A percentile compares a stretch with the other conserved stretches of the same genome.
Conservation (phyloP, 1,140 invertebrate genomes). For the Phthorimaea operculella region DNA sequence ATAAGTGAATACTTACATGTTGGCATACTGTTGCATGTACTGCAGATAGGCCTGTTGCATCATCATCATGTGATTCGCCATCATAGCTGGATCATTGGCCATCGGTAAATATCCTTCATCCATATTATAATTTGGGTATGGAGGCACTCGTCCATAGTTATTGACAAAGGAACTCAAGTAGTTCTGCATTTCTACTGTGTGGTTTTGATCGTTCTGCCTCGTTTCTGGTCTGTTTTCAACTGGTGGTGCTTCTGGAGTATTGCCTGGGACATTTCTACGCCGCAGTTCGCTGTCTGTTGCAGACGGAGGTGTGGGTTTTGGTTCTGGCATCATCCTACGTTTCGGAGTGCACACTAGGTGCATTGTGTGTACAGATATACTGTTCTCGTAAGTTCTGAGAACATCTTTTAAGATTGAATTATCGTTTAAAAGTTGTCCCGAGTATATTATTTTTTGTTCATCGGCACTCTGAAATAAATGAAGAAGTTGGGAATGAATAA, state of each 20-base stretch:
- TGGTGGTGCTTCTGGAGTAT: conserved; percentile 4
- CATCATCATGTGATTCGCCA: conserved; percentile 70
- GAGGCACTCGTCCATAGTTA: conserved; percentile 54
- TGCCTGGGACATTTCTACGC: conserved; percentile 37
- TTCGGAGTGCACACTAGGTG: conserved; percentile 81
- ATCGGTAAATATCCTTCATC: conserved; percentile 43
- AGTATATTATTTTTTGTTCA: conserved; percentile 91
- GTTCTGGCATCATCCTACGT: conserved; percentile 37
- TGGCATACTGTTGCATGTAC: conserved; percentile 87
- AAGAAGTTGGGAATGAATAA: background rate
- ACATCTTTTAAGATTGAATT: conserved; percentile 82
- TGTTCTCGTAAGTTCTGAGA: conserved; percentile 77
- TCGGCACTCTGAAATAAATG: conserved; percentile 71
- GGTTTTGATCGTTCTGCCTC: conserved; percentile 58
- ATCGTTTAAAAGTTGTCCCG: conserved; percentile 86
- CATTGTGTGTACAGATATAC: conserved; percentile 79
- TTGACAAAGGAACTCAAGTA: conserved; percentile 50
- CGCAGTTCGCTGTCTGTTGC: conserved; percentile 35
- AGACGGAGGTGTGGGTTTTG: conserved; percentile 20
- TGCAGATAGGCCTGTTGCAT: conserved; percentile 89
- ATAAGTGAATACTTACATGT: conserved; percentile 70
- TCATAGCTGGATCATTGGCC: conserved; percentile 37
- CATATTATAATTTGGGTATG: conserved; percentile 51
- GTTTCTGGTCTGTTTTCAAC: conserved; percentile 38
- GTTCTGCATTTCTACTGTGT: conserved; percentile 60